phyloP scores from a whole-genome alignment of 1,140 invertebrate species.

The Pseudomyrmex pallidus region DNA sequence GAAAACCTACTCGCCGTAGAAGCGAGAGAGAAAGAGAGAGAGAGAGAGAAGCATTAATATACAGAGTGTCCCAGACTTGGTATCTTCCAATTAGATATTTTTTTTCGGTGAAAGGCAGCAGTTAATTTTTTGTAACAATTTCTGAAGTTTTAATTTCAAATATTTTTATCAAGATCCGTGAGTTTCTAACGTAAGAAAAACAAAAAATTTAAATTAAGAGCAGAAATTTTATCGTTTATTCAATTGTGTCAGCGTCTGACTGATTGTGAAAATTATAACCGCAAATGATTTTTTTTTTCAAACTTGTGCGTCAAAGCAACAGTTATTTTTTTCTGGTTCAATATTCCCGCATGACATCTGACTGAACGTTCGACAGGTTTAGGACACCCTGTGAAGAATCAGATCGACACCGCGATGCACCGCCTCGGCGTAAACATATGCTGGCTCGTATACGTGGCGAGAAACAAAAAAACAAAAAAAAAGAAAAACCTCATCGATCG shows the following conservation, averaged over 20 bases:
- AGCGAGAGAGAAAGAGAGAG: slow-evolving; percentile 14
- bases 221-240: not conserved
- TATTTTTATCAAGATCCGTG: not conserved
- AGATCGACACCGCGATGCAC: slow-evolving; percentile 19
- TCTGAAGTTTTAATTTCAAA: not conserved
- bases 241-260: too few relatives aligned
- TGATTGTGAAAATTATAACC: too few relatives aligned
- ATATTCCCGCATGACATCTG: not conserved
- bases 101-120: not conserved
- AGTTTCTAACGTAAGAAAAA: not conserved
- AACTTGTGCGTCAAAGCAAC: not conserved
- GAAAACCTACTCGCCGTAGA: slow-evolving; percentile 66
- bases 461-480: too few relatives aligned
- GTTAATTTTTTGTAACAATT: not conserved
- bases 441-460: slow-evolving; percentile 30
- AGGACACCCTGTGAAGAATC: slow-evolving; percentile 47
- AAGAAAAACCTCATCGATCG: slow-evolving; percentile 49
- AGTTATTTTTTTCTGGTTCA: not conserved
- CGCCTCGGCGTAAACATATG: slow-evolving; percentile 29
- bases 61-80: slow-evolving; percentile 58
- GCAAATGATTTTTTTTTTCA: not conserved
- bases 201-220: not conserved
- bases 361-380: not conserved
- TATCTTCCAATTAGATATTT: not conserved
- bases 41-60: slow-evolving; percentile 39